Evolutionary conservation across 2,797 vertebrate species (phyloP).

Genomic region (Semotilus atromaculatus): DNA sequence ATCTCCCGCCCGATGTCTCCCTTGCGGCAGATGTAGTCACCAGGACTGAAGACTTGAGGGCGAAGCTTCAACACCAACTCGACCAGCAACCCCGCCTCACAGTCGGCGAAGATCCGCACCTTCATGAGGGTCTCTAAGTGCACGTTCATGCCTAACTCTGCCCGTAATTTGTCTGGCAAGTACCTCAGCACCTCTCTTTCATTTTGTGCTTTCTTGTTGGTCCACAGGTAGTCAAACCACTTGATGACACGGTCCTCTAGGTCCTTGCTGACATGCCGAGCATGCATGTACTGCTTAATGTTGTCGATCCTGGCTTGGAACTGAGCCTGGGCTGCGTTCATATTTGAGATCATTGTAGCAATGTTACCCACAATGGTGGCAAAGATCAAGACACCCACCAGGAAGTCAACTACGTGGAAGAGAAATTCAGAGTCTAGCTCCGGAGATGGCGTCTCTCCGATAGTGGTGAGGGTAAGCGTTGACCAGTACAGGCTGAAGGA

Average conservation of each 20-base stretch:
- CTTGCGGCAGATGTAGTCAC: conserved; percentile 97
- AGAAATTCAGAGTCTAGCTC: conserved; percentile 92
- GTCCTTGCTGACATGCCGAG: conserved; percentile 93
- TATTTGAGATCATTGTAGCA: conserved; percentile 98
- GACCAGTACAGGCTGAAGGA: conserved; percentile 98
- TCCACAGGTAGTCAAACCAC: conserved; percentile 98
- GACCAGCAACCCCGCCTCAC: conserved; percentile 92
- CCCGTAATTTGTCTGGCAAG: conserved; percentile 93
- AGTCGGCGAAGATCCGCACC: conserved; percentile 95
- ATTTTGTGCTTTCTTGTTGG: conserved; percentile 92
- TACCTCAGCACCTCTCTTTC: conserved; percentile 93
- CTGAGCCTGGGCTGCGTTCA: conserved; percentile 94
- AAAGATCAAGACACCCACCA: conserved; percentile 95
- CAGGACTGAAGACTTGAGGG: conserved; percentile 94
- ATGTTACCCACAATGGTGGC: conserved; percentile 98
- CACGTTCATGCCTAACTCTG: conserved; percentile 95
- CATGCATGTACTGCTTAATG: conserved; percentile 98
- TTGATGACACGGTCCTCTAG: conserved; percentile 93
- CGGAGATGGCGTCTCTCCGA: conserved; percentile 95
- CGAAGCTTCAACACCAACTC: conserved; percentile 93
- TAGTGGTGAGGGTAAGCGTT: conserved; percentile 94
- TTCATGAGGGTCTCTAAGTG: conserved; percentile 95
- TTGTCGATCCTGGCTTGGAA: conserved; percentile 94
- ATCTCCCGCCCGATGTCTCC: conserved; percentile 98
- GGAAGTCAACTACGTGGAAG: conserved; percentile 91